A percentile compares a stretch with the other conserved stretches of the same genome.
phyloP scores from a whole-genome alignment of 1,140 invertebrate genomes.

The Nixonia krombeini region DNA sequence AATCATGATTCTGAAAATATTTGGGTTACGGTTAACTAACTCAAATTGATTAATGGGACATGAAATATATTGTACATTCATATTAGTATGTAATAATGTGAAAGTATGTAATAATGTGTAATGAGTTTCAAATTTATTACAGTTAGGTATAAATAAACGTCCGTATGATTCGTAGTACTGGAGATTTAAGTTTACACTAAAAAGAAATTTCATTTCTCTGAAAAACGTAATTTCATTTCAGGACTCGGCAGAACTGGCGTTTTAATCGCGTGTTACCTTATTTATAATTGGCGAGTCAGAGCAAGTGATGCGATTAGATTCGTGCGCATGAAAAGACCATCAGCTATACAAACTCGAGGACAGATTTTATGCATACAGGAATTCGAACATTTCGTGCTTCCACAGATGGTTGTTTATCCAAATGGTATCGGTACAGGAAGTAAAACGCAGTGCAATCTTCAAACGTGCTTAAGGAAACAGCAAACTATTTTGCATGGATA shows the following conservation, averaged over 20 bases:
- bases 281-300: conserved; percentile 82
- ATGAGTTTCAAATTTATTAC: too few relatives aligned
- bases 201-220: too few relatives aligned
- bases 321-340: conserved; percentile 83
- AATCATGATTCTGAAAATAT: too few relatives aligned
- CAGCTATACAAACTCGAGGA: conserved; percentile 85
- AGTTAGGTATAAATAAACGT: too few relatives aligned
- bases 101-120: too few relatives aligned
- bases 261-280: conserved; percentile 88
- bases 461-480: conserved; percentile 82
- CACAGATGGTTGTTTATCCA: conserved; percentile 84
- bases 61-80: too few relatives aligned
- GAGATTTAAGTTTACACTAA: too few relatives aligned
- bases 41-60: too few relatives aligned
- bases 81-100: too few relatives aligned
- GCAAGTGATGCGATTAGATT: conserved; percentile 87
- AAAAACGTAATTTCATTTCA: conserved; percentile 65
- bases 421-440: conserved; percentile 70
- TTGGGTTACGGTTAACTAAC: too few relatives aligned
- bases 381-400: conserved; percentile 86
- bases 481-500: conserved; percentile 83
- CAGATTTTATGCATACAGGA: conserved; percentile 87
- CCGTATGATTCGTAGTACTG: too few relatives aligned
- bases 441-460: conserved; percentile 78
- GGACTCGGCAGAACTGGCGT: conserved; percentile 88